phyloP scores from a whole-genome alignment of 2,888 invertebrate species.

The Horisme vitalbata region DNA sequence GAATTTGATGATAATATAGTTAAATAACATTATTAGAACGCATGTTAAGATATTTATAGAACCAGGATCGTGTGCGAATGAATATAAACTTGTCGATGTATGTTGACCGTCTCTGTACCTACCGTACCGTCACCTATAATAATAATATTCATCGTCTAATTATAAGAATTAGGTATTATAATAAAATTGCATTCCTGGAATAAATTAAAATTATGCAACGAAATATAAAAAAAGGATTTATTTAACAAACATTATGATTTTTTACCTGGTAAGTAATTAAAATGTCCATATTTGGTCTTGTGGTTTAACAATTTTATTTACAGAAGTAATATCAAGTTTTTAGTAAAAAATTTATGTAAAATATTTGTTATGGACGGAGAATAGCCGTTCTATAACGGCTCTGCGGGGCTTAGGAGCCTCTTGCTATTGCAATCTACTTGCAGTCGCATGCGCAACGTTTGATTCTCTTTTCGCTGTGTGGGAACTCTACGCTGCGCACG shows the following conservation, averaged over 20 bases:
- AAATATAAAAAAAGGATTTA: slow-evolving; percentile 51
- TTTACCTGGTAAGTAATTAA: slow-evolving; percentile 51
- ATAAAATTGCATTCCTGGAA: slow-evolving; percentile 36
- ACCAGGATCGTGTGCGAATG: too few species aligned
- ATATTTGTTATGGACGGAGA: slow-evolving; percentile 54
- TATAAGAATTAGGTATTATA: too few species aligned
- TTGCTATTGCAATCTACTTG: slow-evolving; percentile 64
- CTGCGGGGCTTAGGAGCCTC: slow-evolving; percentile 11
- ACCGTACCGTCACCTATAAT: too few species aligned
- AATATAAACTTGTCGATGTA: too few species aligned
- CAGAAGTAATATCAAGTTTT: slow-evolving; percentile 45
- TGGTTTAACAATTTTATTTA: slow-evolving; percentile 67
- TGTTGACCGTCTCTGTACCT: too few species aligned
- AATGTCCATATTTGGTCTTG: slow-evolving; percentile 46
- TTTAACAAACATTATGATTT: slow-evolving; percentile 57
- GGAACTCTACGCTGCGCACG: slow-evolving; percentile 83
- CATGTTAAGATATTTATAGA: too few species aligned
- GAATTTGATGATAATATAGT: too few species aligned
- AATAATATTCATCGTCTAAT: too few species aligned
- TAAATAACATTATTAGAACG: too few species aligned
- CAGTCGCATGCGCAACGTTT: slow-evolving; percentile 91
- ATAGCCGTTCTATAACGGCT: slow-evolving; percentile 27
- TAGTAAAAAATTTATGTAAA: slow-evolving; percentile 22
- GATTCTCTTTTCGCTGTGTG: slow-evolving; percentile 85
- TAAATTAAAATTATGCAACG: slow-evolving; percentile 42